Evolutionary conservation across 2,113 vertebrate genomes (phyloP), one percentile per base, ranked within the genome.

Genomic region (Cyprinodon brontotheroides): DNA sequence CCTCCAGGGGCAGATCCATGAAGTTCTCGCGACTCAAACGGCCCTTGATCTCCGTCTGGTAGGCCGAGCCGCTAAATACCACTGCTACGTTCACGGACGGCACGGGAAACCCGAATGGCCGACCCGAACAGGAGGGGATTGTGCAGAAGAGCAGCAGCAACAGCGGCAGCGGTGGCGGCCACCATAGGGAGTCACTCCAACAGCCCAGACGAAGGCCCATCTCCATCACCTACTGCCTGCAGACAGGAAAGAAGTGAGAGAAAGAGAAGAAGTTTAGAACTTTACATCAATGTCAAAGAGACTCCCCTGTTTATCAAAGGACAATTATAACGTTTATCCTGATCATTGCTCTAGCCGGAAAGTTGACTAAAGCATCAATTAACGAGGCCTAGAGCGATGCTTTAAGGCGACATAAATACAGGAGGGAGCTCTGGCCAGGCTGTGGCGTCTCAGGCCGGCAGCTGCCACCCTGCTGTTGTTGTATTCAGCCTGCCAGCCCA

Each of bases 1-100:
- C 96, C 89, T 98, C 96, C 92, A 99, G 74, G 4, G 98, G 97
- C 93, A 99, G 93, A 93, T 96, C 96, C 93, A 97, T 87, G 93
- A 99, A 98, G 94, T 95, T 97, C 80, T 98, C 97, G 39, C 96
- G 87, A 37, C 95, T 97, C 70, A 99, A 87, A 29, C 93, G 95
- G 68, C 94, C 94, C 65, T 95, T 96, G 75, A 96, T 93, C 87
- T 99, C 96, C 53, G 91, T 74, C 17, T 95, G 94, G 61, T 94
- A 95, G 75, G 95, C 92, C 0, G 96, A 95, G 85, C 98, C 96
- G 60, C 97, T 96, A 65, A 98, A 98, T 70, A 99, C 97, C 89
- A 99, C 94, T 15, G 94, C 94, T 70, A 95, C 93, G 71, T 94
- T 95, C n/a, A 94, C 94, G 0, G 93, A 79, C 3, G 94, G 93